phyloP scores from a whole-genome alignment of 2,113 vertebrate species.

The Silurus glanis region DNA sequence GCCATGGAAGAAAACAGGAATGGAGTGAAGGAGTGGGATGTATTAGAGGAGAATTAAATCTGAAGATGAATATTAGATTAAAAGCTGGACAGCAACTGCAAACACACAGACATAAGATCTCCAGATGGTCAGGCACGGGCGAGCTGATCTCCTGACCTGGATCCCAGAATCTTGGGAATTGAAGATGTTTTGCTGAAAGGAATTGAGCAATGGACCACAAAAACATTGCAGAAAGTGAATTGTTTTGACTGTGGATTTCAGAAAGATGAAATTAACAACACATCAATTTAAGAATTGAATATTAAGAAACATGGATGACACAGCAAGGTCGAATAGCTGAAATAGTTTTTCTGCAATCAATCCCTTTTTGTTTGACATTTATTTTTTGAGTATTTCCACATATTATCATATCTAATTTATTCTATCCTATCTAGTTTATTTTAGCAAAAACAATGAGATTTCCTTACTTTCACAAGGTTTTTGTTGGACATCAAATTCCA shows the following conservation, averaged over 20 bases:
- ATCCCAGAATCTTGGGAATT: too few species aligned
- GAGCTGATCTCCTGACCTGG: too few species aligned
- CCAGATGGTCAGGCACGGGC: too few species aligned
- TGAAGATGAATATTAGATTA: not conserved
- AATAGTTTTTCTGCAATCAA: not conserved
- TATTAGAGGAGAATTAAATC: not conserved
- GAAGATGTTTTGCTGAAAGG: too few species aligned
- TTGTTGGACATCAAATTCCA: not conserved
- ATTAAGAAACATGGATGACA: not conserved
- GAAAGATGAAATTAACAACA: too few species aligned
- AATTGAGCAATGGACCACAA: too few species aligned
- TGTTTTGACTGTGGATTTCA: not conserved
- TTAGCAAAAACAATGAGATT: too few species aligned
- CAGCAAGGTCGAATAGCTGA: not conserved
- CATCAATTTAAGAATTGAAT: too few species aligned
- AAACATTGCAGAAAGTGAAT: not conserved
- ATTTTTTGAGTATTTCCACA: not conserved
- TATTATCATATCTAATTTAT: not conserved
- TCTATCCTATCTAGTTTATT: too few species aligned
- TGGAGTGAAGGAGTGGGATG: not conserved
- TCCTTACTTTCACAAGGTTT: not conserved
- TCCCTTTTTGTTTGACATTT: too few species aligned
- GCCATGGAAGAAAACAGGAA: not conserved
- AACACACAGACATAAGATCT: too few species aligned
- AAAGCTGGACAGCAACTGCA: too few species aligned